These are phyloP conservation scores for Boloria euphrosyne DNA, from an alignment of 2,888 invertebrate genomes.

Conservation along the genomic window DNA sequence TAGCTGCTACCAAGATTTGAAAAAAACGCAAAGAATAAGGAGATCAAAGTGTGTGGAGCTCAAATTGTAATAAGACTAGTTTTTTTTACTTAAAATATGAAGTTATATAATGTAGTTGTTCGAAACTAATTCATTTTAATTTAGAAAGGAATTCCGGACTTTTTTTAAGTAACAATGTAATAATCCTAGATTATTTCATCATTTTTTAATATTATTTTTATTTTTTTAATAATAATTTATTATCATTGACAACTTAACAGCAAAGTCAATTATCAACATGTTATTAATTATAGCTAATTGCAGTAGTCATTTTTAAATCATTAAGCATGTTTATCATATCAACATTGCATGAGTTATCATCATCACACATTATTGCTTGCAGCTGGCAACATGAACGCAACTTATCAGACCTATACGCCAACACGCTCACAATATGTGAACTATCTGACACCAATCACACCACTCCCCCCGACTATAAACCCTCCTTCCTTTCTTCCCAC, in stretches of 20 bases:
- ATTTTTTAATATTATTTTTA: too few relatives aligned
- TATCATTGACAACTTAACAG: too few relatives aligned
- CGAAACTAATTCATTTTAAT: too few relatives aligned
- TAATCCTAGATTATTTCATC: too few relatives aligned
- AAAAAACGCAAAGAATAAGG: too few relatives aligned
- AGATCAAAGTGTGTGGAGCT: too few relatives aligned
- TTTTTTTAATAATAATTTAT: too few relatives aligned
- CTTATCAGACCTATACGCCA: constrained; percentile 53
- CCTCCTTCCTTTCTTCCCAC: constrained; percentile 48
- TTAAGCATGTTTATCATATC: constrained; percentile 29
- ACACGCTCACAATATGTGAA: constrained; percentile 50
- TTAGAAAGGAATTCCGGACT: too few relatives aligned
- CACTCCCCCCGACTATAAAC: constrained; percentile 46
- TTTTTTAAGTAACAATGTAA: too few relatives aligned
- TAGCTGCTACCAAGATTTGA: background rate
- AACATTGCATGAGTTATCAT: constrained; percentile 48
- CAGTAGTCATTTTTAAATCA: constrained; percentile 12
- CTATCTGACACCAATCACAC: constrained; percentile 62
- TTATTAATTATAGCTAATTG: constrained; percentile 12
- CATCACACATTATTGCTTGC: constrained; percentile 68
- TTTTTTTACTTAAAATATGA: too few relatives aligned
- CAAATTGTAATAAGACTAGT: too few relatives aligned
- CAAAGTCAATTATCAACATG: background rate
- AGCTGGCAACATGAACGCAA: constrained; percentile 61
- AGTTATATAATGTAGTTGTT: too few relatives aligned